phyloP scores from a whole-genome alignment of 2,888 invertebrate genomes.

The Coleophora flavipennella region DNA sequence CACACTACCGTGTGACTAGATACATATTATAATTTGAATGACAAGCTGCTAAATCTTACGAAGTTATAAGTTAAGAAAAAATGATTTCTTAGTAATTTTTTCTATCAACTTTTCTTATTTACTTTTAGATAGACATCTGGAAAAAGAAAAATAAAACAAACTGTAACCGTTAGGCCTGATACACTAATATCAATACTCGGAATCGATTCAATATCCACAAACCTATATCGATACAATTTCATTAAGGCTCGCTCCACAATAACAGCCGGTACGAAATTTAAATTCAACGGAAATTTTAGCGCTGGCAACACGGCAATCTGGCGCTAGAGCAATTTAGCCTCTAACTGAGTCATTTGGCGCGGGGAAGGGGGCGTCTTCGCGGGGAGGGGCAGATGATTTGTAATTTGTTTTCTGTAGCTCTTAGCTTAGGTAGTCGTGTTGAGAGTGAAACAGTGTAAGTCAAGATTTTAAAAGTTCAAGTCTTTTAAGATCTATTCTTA shows the following conservation, averaged over 20 bases:
- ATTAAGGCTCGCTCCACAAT: conserved; percentile 39
- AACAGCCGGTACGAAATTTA: conserved; percentile 49
- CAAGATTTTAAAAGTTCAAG: too few relatives aligned
- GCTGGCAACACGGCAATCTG: conserved; percentile 48
- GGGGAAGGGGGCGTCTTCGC: conserved; percentile 38
- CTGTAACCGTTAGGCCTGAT: not conserved
- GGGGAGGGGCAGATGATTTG: conserved; percentile 59
- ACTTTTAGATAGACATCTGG: too few relatives aligned
- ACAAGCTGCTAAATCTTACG: too few relatives aligned
- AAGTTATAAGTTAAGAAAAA: too few relatives aligned
- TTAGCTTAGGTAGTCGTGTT: conserved; percentile 27
- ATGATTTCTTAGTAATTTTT: too few relatives aligned
- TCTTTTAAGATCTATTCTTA: too few relatives aligned
- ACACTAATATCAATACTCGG: not conserved
- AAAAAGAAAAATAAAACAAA: too few relatives aligned
- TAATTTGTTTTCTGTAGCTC: conserved; percentile 69
- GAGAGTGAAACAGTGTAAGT: too few relatives aligned
- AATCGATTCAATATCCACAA: conserved; percentile 23
- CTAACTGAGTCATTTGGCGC: conserved; percentile 67
- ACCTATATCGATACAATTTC: conserved; percentile 48
- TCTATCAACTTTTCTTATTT: too few relatives aligned
- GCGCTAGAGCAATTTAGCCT: conserved; percentile 57
- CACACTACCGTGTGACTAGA: too few relatives aligned
- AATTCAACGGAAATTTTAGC: conserved; percentile 59
- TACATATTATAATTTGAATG: too few relatives aligned